Conservation (phyloP, 64 coral and sea anemone genomes). For the Exaiptasia diaphana region DNA sequence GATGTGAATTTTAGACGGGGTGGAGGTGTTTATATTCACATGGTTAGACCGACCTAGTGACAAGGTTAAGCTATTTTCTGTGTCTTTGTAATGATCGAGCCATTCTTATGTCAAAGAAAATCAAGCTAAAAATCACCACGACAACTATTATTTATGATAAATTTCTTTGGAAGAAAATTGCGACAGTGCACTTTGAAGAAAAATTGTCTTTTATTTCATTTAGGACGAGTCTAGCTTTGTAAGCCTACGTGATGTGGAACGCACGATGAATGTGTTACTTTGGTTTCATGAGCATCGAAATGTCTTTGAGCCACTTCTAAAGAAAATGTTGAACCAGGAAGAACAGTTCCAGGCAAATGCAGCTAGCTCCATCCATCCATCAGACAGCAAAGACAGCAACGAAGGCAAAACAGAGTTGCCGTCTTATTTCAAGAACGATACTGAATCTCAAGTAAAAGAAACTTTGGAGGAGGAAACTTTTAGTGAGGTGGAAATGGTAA, state of each 20-base stretch:
- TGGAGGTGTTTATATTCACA: no score
- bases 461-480: neutral
- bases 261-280: constrained; percentile 49
- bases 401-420: no score
- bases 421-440: no score
- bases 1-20: neutral
- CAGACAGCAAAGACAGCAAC: no score
- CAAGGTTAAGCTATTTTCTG: neutral
- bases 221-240: constrained; percentile 63
- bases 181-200: no score
- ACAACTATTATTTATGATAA: neutral
- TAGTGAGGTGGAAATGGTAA: neutral
- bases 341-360: no score
- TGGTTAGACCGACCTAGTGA: no score
- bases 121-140: neutral
- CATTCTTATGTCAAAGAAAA: neutral
- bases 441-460: no score
- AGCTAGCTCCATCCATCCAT: no score
- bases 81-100: neutral
- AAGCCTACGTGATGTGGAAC: constrained; percentile 55
- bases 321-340: neutral
- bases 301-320: constrained; percentile 1
- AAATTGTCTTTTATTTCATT: neutral
- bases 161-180: neutral
- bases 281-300: constrained; percentile 52